Evolutionary conservation across 2,113 vertebrate genomes (phyloP), one percentile per base, ranked within the genome.

Genomic region (Pteruthius melanotis): DNA sequence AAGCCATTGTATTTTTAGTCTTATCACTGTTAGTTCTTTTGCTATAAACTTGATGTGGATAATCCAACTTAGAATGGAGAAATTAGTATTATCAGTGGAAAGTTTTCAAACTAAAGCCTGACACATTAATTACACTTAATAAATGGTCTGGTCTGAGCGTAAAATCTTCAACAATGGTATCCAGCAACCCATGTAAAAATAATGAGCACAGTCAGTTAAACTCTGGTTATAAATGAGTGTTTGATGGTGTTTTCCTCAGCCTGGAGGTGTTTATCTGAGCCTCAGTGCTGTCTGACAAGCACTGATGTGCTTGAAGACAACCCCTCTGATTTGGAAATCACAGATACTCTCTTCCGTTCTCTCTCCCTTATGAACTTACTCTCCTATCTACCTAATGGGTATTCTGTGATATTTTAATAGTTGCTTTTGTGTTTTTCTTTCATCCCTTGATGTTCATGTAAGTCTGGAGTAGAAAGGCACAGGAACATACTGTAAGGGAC

Each of bases 111-210:
- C 66, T 20, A 11, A 77, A 68, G 49, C 30, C 69, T 85, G 95
- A 95, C 87, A 78, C 30, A 13, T 81, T 97, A 92, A 97, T 97
- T 96, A 94, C 84, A 70, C 66, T 79, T 96, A 83, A 97, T 95
- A 93, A 96, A 95, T 93, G 63, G 50, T 93, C 77, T 94, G 53
- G 79, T 92, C 74, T 93, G 70, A 94, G 96, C 50, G 61, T 59
- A 95, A 87, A 74, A 77, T 83, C 45, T 84, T 95, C 84, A 92
- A 52, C 79, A 87, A 76, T 71, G 57, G 30, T 74, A 60, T 47
- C 64, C 53, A 75, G 80, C 56, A 84, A 44, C 26, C 33, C 60
- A 31, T 27, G 66, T 42, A 79, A 72, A 93, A 77, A 45, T 60
- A 49, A 85, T 21, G 10, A 70, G 70, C 21, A 39, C 4, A 65